Percentiles rank a stretch among this genome's conserved stretches.
Conservation (phyloP, 2,888 invertebrate species). For the Lathronympha strigana region DNA sequence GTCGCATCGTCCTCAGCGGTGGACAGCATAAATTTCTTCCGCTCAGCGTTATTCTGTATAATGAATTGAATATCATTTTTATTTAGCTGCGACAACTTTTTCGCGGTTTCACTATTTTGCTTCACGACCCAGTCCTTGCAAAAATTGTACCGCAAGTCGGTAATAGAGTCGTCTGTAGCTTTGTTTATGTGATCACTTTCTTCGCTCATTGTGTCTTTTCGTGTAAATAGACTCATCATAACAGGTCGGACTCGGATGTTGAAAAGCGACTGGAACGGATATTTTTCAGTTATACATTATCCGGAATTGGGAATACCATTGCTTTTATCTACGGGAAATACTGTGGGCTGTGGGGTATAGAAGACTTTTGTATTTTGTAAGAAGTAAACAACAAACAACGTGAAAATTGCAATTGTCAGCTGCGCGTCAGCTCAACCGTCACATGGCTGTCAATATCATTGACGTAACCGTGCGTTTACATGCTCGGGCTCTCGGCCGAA, state of each 20-base stretch:
- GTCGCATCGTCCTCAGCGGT: conserved; percentile 71
- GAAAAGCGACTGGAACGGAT: background rate
- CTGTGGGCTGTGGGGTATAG: no score
- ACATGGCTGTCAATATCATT: no score
- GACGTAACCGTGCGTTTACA: no score
- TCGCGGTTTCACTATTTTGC: conserved; percentile 67
- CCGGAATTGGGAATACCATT: background rate
- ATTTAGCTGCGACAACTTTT: conserved; percentile 65
- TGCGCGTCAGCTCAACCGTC: no score
- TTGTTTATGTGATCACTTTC: background rate
- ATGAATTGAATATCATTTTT: conserved; percentile 76
- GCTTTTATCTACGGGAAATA: background rate
- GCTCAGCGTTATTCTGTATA: conserved; percentile 68
- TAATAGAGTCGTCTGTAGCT: conserved; percentile 2
- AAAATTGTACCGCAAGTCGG: conserved; percentile 47
- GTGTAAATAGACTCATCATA: background rate
- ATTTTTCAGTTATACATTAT: background rate
- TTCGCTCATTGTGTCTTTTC: conserved; percentile 15
- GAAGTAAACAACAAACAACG: no score
- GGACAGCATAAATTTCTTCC: conserved; percentile 67
- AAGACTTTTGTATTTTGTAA: no score
- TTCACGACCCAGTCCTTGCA: conserved; percentile 75
- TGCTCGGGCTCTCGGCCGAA: no score
- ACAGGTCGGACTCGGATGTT: background rate
- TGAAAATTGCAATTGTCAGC: no score